Percentiles rank a stretch among this genome's conserved stretches.
These are phyloP conservation scores for Alligator sinensis DNA, from an alignment of 2,113 vertebrate genomes.

Conservation along the genomic window DNA sequence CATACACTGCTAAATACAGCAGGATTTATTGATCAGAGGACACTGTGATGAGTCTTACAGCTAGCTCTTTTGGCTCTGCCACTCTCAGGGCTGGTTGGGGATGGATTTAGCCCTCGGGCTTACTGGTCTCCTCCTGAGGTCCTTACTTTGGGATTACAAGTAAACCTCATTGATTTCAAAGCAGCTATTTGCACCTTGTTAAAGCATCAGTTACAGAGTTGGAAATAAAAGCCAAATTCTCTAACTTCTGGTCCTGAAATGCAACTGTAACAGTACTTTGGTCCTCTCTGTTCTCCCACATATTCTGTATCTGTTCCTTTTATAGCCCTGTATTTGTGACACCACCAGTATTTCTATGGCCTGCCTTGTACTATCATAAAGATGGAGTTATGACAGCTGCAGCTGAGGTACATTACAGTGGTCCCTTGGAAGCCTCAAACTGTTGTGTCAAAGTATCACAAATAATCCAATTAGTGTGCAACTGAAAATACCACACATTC, in stretches of 20 bases:
- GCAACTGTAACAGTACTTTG: not conserved
- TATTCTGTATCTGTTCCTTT: not conserved
- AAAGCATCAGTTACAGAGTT: not conserved
- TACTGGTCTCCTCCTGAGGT: not conserved
- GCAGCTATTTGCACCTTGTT: not conserved
- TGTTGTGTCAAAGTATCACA: not conserved
- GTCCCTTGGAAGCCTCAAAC: not conserved
- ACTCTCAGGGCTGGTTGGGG: accelerated
- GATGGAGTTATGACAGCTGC: not conserved
- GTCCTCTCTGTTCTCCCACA: not conserved
- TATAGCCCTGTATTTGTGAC: not conserved
- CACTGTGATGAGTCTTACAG: not conserved
- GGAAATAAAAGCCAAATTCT: accelerated
- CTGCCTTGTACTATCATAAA: not conserved
- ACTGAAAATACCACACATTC: not conserved
- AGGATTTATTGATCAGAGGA: not conserved
- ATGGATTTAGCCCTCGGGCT: accelerated
- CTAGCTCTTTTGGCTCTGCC: not conserved
- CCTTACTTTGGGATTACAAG: not conserved
- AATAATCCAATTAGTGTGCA: not conserved
- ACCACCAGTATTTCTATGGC: not conserved
- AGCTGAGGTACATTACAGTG: accelerated
- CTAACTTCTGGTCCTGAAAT: not conserved
- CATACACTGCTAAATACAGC: not conserved
- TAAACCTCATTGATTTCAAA: not conserved